These are phyloP conservation scores for Elegia similella DNA, from an alignment of 2,888 invertebrate species.

Conservation along the genomic window DNA sequence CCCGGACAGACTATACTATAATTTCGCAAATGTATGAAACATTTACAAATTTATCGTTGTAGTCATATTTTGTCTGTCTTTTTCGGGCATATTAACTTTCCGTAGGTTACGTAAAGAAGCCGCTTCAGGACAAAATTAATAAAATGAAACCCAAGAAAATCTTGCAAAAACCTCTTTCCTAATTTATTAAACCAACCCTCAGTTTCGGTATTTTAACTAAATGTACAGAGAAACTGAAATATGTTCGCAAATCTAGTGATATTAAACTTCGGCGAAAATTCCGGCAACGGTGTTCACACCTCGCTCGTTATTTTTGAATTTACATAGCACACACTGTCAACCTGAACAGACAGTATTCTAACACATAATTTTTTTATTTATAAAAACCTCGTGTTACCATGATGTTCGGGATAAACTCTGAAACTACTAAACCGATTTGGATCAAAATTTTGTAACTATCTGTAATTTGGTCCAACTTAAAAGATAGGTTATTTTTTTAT, in stretches of 20 bases:
- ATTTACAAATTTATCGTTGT: too few relatives aligned
- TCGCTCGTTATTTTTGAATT: conserved; percentile 13
- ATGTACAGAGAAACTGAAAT: conserved; percentile 10
- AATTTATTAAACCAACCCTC: conserved; percentile 2
- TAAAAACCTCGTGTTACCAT: too few relatives aligned
- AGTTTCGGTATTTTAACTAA: background rate
- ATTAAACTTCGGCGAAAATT: conserved; percentile 4
- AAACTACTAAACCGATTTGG: too few relatives aligned
- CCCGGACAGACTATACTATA: too few relatives aligned
- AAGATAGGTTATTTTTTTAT: too few relatives aligned
- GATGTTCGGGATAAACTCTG: too few relatives aligned
- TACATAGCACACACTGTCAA: conserved; percentile 2
- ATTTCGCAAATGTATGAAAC: too few relatives aligned
- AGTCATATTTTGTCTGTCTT: too few relatives aligned
- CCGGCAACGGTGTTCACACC: conserved; percentile 8
- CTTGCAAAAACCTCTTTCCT: background rate
- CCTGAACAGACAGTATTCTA: background rate
- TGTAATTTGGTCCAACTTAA: too few relatives aligned
- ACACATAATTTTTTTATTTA: background rate
- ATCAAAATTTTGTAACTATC: too few relatives aligned
- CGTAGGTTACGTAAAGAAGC: too few relatives aligned
- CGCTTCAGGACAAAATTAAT: background rate
- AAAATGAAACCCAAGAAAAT: background rate
- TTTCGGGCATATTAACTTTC: too few relatives aligned
- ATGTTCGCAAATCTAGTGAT: conserved; percentile 11